These are phyloP conservation scores for Gambelia wislizenii DNA, from an alignment of 2,797 vertebrate genomes.

Conservation along the genomic window DNA sequence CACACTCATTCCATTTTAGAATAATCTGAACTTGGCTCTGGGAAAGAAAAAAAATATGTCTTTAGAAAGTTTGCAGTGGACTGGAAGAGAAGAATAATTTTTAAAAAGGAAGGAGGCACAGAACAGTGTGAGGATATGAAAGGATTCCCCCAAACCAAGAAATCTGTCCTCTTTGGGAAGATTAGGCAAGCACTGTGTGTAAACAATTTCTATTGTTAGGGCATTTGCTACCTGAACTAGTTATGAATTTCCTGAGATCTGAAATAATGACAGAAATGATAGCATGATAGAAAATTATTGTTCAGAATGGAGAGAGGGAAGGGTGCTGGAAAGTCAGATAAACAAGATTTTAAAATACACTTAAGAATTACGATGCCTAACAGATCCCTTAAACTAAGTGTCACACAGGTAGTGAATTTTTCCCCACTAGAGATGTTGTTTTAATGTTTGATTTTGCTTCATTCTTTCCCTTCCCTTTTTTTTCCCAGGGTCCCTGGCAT, in stretches of 20 bases:
- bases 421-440: background rate
- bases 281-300: slow-evolving; percentile 62
- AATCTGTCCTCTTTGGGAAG: slow-evolving; percentile 68
- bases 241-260: slow-evolving; percentile 66
- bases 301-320: slow-evolving; percentile 55
- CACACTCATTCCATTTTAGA: slow-evolving; percentile 75
- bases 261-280: slow-evolving; percentile 73
- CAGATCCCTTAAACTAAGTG: slow-evolving; percentile 15
- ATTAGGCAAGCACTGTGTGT: slow-evolving; percentile 76
- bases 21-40: slow-evolving; percentile 73
- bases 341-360: slow-evolving; percentile 30
- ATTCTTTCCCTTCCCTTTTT: slow-evolving; percentile 35
- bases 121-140: too few relatives aligned
- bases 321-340: slow-evolving; percentile 35
- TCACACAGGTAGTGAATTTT: slow-evolving; percentile 33
- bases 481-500: background rate
- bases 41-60: slow-evolving; percentile 74
- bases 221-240: slow-evolving; percentile 73
- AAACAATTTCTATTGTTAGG: slow-evolving; percentile 76
- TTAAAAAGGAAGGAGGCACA: slow-evolving; percentile 52
- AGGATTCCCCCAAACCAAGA: background rate
- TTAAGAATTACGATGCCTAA: slow-evolving; percentile 44
- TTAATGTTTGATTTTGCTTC: slow-evolving; percentile 32
- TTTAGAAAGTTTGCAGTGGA: slow-evolving; percentile 78
- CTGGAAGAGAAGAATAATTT: slow-evolving; percentile 78